Conservation (phyloP, 2,888 invertebrate species). For the Chrysolina americana region DNA sequence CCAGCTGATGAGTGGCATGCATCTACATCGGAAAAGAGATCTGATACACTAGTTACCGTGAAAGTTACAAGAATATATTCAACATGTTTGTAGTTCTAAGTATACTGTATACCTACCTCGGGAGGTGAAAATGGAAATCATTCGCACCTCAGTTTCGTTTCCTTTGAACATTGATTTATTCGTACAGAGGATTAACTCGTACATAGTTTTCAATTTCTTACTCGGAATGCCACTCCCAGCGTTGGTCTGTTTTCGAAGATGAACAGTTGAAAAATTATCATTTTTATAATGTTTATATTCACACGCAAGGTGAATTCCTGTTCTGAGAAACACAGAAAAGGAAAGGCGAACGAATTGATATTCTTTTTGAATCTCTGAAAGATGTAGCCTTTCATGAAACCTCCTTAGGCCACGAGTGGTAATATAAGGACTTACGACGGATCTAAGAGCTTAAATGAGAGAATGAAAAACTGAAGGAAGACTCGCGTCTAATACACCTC, state of each 20-base stretch:
- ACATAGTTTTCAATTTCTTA: background rate
- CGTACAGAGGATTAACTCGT: background rate
- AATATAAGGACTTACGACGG: no score
- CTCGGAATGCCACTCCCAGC: background rate
- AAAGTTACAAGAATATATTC: constrained; percentile 29
- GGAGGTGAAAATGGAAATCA: constrained; percentile 33
- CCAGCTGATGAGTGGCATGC: constrained; percentile 2
- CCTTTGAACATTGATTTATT: background rate
- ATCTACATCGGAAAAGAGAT: constrained; percentile 27
- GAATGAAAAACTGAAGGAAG: no score
- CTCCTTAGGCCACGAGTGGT: no score
- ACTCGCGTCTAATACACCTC: no score
- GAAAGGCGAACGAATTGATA: no score
- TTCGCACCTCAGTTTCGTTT: constrained; percentile 23
- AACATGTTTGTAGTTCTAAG: constrained; percentile 6
- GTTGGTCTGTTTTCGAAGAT: background rate
- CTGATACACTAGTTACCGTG: constrained; percentile 21
- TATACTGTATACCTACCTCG: constrained; percentile 25
- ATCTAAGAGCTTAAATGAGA: no score
- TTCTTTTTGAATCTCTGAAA: no score
- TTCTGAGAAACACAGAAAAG: no score
- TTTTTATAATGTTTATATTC: no score
- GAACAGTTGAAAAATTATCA: background rate
- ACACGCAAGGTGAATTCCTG: no score
- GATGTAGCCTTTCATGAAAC: no score